Conservation (phyloP, 2,888 invertebrate species). For the Zele albiditarsus region DNA sequence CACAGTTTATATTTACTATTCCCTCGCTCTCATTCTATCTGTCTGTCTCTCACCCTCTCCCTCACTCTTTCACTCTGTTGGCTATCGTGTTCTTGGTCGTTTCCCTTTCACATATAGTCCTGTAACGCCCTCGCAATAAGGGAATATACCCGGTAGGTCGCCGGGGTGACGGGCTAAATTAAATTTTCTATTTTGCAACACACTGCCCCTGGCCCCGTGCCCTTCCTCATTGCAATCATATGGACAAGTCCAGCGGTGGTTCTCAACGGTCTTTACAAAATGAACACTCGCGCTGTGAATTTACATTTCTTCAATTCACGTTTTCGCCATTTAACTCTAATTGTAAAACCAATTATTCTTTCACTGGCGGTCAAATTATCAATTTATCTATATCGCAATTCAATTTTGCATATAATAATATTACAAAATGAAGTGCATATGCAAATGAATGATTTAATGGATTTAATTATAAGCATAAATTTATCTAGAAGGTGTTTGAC, state of each 20-base stretch:
- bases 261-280: constrained; percentile 52
- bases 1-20: neutral
- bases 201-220: constrained; percentile 57
- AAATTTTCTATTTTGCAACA: constrained; percentile 66
- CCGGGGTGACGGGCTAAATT: constrained; percentile 61
- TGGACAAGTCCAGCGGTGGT: constrained; percentile 56
- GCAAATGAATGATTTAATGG: neutral
- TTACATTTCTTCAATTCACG: neutral
- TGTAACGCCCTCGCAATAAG: constrained; percentile 55
- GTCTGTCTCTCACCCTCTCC: constrained; percentile 21
- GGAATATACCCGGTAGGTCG: constrained; percentile 50
- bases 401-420: neutral
- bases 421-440: neutral
- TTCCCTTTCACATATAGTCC: constrained; percentile 38
- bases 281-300: neutral
- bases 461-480: constrained; percentile 12
- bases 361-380: neutral
- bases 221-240: constrained; percentile 56
- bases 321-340: neutral
- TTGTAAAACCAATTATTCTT: neutral
- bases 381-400: neutral
- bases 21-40: neutral
- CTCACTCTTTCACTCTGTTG: constrained; percentile 38
- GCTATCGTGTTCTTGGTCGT: constrained; percentile 35
- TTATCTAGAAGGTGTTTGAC: neutral